phyloP scores from a whole-genome alignment of 2,888 invertebrate species.

The Idaea straminata region DNA sequence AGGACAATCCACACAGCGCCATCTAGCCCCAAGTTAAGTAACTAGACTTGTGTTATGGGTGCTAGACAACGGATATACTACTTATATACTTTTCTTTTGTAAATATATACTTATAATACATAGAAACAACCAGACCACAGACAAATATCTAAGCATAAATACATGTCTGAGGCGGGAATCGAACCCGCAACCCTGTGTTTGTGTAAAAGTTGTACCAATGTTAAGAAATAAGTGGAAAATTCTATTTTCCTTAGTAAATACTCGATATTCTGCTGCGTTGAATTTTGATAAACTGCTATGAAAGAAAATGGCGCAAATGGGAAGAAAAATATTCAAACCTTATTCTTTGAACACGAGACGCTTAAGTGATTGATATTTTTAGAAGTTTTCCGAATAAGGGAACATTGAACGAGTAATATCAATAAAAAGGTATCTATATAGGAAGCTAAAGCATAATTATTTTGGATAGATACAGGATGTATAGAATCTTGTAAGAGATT shows the following conservation, averaged over 20 bases:
- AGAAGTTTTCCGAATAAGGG: neutral
- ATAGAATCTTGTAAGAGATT: too few species aligned
- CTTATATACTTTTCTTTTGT: too few species aligned
- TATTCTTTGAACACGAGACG: neutral
- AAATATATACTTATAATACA: too few species aligned
- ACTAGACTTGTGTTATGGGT: too few species aligned
- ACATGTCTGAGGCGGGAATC: too few species aligned
- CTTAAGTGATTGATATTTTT: neutral
- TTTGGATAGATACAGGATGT: neutral
- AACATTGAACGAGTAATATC: neutral
- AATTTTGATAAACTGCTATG: constrained; percentile 1
- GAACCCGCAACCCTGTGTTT: too few species aligned
- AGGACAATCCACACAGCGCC: too few species aligned
- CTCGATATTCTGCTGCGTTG: neutral
- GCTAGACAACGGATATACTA: too few species aligned
- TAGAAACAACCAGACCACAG: too few species aligned
- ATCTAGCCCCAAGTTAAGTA: too few species aligned
- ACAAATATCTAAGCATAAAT: too few species aligned
- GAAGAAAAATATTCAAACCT: neutral
- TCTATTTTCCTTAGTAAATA: neutral
- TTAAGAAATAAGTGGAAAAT: neutral
- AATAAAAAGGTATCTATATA: neutral
- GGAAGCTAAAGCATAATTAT: neutral
- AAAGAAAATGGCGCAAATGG: neutral
- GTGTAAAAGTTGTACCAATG: neutral